Conservation (phyloP, 2,888 invertebrate species). For the Allolobophora icterica region DNA sequence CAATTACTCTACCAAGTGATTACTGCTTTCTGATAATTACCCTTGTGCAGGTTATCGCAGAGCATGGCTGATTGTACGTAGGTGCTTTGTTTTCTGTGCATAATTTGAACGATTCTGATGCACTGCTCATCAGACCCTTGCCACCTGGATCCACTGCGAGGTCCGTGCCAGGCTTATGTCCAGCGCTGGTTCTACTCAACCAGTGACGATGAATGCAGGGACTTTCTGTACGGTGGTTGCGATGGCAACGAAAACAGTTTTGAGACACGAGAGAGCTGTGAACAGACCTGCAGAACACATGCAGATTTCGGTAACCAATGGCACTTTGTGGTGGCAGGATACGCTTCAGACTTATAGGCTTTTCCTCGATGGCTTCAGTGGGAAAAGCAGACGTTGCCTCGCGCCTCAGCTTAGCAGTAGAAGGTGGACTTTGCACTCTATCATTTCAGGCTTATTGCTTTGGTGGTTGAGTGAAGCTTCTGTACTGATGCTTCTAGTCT, state of each 20-base stretch:
- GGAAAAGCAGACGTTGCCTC: background rate
- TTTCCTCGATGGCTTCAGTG: background rate
- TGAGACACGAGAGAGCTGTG: slow-evolving; percentile 67
- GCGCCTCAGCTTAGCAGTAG: too few species aligned
- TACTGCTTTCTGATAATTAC: background rate
- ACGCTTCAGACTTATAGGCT: background rate
- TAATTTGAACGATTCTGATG: background rate
- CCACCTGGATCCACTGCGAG: slow-evolving; percentile 31
- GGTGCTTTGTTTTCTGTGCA: slow-evolving; percentile 1
- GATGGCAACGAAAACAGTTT: slow-evolving; percentile 90
- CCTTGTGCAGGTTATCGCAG: background rate
- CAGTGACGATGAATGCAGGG: slow-evolving; percentile 70
- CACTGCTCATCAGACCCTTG: slow-evolving; percentile 39
- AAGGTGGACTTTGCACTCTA: background rate
- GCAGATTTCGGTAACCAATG: slow-evolving; percentile 25
- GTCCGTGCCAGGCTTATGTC: slow-evolving; percentile 37
- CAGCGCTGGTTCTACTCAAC: slow-evolving; percentile 81
- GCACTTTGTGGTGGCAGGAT: background rate
- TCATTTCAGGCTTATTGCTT: background rate
- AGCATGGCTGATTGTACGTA: background rate
- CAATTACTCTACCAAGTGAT: slow-evolving; percentile 1
- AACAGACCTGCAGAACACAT: slow-evolving; percentile 28
- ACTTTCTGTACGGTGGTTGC: slow-evolving; percentile 86
- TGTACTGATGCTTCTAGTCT: background rate
- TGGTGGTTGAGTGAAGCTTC: background rate